A percentile compares a stretch with the other conserved stretches of the same genome.
These are phyloP conservation scores for Pyrocoelia pectoralis DNA, from an alignment of 2,888 invertebrate species.

Conservation along the genomic window DNA sequence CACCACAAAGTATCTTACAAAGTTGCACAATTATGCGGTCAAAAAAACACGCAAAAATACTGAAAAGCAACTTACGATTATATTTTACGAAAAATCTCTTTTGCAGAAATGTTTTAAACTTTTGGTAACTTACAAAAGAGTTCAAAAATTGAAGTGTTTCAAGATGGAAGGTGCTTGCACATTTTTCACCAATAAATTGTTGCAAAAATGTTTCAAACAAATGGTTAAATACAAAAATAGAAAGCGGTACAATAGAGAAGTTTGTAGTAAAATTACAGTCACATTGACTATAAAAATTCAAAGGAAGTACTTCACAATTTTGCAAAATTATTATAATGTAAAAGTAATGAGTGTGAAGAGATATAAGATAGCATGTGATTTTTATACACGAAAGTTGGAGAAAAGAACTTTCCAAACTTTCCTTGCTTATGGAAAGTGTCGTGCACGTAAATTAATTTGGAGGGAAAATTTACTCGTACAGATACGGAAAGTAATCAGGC, in stretches of 20 bases:
- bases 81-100: conserved; percentile 30
- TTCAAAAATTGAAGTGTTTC: conserved; percentile 25
- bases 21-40: not conserved
- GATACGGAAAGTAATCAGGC: not conserved
- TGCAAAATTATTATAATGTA: not conserved
- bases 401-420: no score
- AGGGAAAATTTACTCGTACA: no score
- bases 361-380: not conserved
- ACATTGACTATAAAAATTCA: not conserved
- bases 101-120: not conserved
- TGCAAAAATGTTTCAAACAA: conserved; percentile 34
- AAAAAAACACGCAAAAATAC: conserved; percentile 2
- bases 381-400: not conserved
- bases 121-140: conserved; percentile 14
- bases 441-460: not conserved
- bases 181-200: conserved; percentile 37
- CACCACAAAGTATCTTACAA: not conserved
- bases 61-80: conserved; percentile 33
- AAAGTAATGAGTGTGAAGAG: not conserved
- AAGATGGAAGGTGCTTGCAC: conserved; percentile 34
- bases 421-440: no score
- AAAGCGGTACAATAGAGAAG: not conserved
- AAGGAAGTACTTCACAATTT: not conserved
- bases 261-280: not conserved
- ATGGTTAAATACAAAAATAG: conserved; percentile 14